Conservation (phyloP, 1,140 invertebrate genomes). For the Trachymyrmex cornetzi region DNA sequence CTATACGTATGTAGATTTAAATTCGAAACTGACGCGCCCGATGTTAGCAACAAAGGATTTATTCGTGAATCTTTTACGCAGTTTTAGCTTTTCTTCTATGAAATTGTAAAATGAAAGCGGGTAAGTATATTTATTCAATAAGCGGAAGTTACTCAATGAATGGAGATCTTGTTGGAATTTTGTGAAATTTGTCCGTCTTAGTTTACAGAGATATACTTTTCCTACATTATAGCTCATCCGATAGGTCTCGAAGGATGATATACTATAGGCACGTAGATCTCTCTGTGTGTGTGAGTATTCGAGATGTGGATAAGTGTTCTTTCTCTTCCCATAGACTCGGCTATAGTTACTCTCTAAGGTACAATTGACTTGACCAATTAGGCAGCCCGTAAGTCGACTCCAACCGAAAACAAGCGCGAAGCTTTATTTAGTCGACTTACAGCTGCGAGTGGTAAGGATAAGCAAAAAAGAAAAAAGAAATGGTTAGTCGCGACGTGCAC, state of each 20-base stretch:
- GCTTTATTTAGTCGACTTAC: neutral
- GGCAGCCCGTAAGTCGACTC: conserved; percentile 8
- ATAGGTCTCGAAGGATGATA: neutral
- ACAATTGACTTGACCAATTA: conserved; percentile 58
- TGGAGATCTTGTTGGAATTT: neutral
- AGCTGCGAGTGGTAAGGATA: conserved; percentile 17
- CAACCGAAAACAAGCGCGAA: conserved; percentile 22
- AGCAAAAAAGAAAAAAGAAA: conserved; percentile 15
- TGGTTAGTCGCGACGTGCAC: conserved; percentile 34
- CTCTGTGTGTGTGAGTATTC: neutral
- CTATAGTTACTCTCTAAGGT: conserved; percentile 51
- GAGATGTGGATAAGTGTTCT: conserved; percentile 13
- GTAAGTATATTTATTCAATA: neutral
- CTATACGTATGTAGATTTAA: neutral
- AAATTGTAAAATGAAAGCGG: neutral
- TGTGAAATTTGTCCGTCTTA: conserved; percentile 1
- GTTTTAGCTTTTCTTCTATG: neutral
- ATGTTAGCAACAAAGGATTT: conserved; percentile 3
- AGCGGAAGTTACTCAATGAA: neutral
- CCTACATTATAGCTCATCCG: neutral
- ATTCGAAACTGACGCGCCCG: neutral
- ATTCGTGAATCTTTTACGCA: neutral
- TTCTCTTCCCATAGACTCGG: conserved; percentile 39
- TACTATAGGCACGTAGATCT: conserved; percentile 20
- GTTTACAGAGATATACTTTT: conserved; percentile 18